phyloP scores from a whole-genome alignment of 53 echinoderm and acorn worm genomes.

The Paracentrotus lividus region DNA sequence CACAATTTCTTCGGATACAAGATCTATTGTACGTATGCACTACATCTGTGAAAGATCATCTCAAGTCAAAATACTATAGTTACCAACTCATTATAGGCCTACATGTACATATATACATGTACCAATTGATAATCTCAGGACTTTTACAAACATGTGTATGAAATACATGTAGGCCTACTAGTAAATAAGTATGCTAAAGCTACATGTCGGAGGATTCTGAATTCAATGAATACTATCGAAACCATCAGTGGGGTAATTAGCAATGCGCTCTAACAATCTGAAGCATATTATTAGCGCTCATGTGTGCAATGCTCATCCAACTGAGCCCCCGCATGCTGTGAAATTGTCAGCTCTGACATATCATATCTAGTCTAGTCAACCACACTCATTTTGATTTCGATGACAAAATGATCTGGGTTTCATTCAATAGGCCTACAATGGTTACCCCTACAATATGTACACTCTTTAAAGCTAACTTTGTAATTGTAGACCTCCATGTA shows the following conservation, averaged over 20 bases:
- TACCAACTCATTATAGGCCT: no score
- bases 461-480: background rate
- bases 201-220: background rate
- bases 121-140: no score
- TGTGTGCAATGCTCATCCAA: conserved; percentile 55
- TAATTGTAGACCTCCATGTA: no score
- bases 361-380: background rate
- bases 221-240: conserved; percentile 43
- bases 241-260: conserved; percentile 59
- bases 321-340: conserved; percentile 50
- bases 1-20: no score
- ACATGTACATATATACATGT: no score
- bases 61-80: no score
- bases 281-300: conserved; percentile 35
- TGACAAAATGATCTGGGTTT: background rate
- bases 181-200: no score
- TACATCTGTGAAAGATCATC: no score
- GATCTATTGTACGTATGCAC: no score
- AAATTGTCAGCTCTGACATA: conserved; percentile 49
- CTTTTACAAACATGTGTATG: no score
- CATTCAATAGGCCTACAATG: background rate
- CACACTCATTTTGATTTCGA: background rate
- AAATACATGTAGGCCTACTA: no score
- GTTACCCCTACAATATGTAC: background rate
- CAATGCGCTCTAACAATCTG: conserved; percentile 57